These are phyloP conservation scores for Malurus leucopterus DNA, from an alignment of 2,797 vertebrate species.

Conservation along the genomic window DNA sequence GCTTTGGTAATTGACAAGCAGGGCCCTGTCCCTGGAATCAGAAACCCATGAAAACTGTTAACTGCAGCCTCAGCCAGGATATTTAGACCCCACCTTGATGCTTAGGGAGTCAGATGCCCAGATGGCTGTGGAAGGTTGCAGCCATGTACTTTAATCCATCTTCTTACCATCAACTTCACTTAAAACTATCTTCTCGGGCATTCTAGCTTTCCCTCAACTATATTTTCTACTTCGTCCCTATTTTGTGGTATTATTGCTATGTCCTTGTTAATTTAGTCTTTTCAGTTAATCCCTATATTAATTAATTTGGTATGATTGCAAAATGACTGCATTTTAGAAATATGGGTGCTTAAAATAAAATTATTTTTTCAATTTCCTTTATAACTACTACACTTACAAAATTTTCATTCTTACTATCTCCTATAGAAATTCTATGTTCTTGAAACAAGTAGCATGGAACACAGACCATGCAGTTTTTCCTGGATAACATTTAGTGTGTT, in stretches of 20 bases:
- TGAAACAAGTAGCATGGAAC: background rate
- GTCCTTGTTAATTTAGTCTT: background rate
- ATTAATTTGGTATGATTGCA: background rate
- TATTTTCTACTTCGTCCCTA: background rate
- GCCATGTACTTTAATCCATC: background rate
- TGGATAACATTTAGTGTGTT: background rate
- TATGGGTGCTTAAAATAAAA: background rate
- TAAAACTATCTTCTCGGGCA: background rate
- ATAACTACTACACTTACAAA: background rate
- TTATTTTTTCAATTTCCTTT: background rate
- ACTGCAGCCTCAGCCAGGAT: background rate
- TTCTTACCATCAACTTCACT: background rate
- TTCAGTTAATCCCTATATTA: background rate
- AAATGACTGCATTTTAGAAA: background rate
- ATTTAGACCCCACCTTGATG: accelerated
- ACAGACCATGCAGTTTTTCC: background rate
- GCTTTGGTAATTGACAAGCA: background rate
- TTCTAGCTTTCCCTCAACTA: background rate
- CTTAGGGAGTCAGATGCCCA: background rate
- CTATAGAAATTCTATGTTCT: background rate
- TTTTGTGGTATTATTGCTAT: background rate
- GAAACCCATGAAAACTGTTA: background rate
- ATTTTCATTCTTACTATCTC: background rate
- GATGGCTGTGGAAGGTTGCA: background rate
- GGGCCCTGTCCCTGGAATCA: background rate